Conservation (phyloP, 2,113 vertebrate genomes). For the Monopterus albus region DNA sequence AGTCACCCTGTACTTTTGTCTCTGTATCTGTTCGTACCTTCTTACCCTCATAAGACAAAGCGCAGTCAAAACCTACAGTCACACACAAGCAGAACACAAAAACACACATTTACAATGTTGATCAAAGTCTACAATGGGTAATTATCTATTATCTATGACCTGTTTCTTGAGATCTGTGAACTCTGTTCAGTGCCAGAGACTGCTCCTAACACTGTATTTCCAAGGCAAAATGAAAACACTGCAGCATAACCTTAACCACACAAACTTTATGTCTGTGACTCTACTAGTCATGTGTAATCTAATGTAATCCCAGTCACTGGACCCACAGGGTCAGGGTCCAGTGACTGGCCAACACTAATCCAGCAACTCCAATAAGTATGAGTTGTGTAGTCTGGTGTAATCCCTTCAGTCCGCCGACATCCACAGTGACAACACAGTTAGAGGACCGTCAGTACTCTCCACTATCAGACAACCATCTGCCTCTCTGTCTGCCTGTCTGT, state of each 20-base stretch:
- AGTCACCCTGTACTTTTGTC: constrained; percentile 17
- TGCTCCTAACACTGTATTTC: not conserved
- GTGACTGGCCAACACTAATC: constrained; percentile 66
- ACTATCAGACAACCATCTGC: constrained; percentile 60
- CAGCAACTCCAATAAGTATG: constrained; percentile 56
- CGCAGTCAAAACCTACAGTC: not conserved
- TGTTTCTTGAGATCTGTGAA: not conserved
- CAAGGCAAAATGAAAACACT: not conserved
- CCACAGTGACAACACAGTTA: constrained; percentile 57
- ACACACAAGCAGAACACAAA: not conserved
- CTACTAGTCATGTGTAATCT: constrained; percentile 58
- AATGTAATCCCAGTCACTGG: constrained; percentile 65
- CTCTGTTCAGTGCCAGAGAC: too few species aligned
- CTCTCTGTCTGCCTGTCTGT: not conserved
- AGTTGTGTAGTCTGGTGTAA: constrained; percentile 58
- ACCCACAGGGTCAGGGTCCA: too few species aligned
- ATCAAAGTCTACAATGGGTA: constrained; percentile 34
- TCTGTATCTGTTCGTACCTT: constrained; percentile 7
- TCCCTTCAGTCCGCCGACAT: constrained; percentile 68
- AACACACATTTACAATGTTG: constrained; percentile 18
- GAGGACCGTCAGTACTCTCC: constrained; percentile 19
- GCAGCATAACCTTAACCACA: not conserved
- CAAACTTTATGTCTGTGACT: constrained; percentile 17
- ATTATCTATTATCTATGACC: constrained; percentile 24
- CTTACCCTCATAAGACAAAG: not conserved